Base-by-base conservation (phyloP, 1,140 invertebrate species). In the Nixonia krombeini region DNA sequence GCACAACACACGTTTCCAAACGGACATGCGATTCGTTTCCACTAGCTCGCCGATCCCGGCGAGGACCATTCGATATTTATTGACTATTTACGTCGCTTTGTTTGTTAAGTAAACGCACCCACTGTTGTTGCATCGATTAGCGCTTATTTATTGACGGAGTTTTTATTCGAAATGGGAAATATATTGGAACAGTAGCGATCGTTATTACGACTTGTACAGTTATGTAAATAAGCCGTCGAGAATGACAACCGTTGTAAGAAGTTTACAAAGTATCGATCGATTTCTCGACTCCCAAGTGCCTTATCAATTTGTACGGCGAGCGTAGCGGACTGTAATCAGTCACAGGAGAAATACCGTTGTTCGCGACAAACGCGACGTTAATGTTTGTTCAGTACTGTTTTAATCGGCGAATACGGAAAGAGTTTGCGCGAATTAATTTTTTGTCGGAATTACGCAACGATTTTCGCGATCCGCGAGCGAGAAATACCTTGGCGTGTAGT, bases 151-250 rank as follows among this genome's bases (percentile, higher is more conserved):
- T 63, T 46, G 58, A 42, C 15, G 26, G 3, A 46, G 23, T 41
- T 63, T 57, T 25, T 45, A 56, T 46, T 59, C 41, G n/a, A n/a
- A n/a, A n/a, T n/a, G n/a, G 37, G 41, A 78, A 76, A 51, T 55
- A 44, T 44, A 31, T 31, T 31, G 29, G 29, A 31, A 31, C n/a
- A n/a, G n/a, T n/a, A 31, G 29, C 29, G 29, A 31, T 31, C 12
- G 29, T 31, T 10, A 10, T n/a, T 31, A 31, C 29, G 12, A 8
- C 3, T 10, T 31, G 29, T 31, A 31, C 29, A 31, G 12, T 31
- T 31, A 10, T 31, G 29, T 31, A 31, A 31, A 31, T 31, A 31
- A 31, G 12, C 9, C 12, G 3, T 4, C 29, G 29, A 4, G 2
- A 31, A 31, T n/a, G n/a, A 31, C 3, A 31, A 5, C 9, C 25